phyloP scores from a whole-genome alignment of 1,140 invertebrate genomes.

The Megalopta genalis region DNA sequence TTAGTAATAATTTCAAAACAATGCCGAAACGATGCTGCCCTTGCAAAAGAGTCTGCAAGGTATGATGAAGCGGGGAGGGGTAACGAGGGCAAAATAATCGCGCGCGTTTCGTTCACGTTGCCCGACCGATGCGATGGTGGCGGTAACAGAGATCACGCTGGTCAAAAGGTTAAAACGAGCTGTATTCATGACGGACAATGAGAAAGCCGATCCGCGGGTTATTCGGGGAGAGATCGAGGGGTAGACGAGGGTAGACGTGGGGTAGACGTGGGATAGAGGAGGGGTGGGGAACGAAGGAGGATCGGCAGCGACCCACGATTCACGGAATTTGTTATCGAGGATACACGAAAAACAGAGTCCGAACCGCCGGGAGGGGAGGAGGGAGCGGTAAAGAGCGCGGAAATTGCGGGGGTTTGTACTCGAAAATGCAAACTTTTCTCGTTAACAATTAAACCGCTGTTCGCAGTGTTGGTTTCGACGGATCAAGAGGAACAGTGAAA shows the following conservation, averaged over 20 bases:
- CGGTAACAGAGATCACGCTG: slow-evolving; percentile 22
- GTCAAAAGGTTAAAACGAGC: slow-evolving; percentile 31
- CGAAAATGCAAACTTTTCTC: slow-evolving; percentile 68
- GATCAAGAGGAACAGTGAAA: slow-evolving; percentile 8
- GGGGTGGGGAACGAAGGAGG: neutral
- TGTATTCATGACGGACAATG: slow-evolving; percentile 45
- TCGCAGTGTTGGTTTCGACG: slow-evolving; percentile 31
- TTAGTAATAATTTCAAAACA: slow-evolving; percentile 55
- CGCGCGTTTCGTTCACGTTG: slow-evolving; percentile 24
- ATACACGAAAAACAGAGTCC: slow-evolving; percentile 14
- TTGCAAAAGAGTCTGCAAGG: neutral
- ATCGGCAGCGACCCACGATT: slow-evolving; percentile 45
- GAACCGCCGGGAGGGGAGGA: neutral
- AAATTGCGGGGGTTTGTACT: slow-evolving; percentile 29
- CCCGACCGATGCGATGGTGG: neutral
- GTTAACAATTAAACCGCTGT: slow-evolving; percentile 64
- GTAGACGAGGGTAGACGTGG: neutral
- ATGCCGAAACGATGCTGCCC: slow-evolving; percentile 12
- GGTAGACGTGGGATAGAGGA: neutral
- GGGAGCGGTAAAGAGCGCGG: neutral
- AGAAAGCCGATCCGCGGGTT: slow-evolving; percentile 34
- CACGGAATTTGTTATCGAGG: slow-evolving; percentile 51
- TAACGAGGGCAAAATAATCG: slow-evolving; percentile 17
- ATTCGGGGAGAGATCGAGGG: neutral
- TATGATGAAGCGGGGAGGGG: neutral